A percentile compares a stretch with the other conserved stretches of the same genome.
Conservation (phyloP, 2,113 vertebrate species). For the Himantopus leucocephalus region DNA sequence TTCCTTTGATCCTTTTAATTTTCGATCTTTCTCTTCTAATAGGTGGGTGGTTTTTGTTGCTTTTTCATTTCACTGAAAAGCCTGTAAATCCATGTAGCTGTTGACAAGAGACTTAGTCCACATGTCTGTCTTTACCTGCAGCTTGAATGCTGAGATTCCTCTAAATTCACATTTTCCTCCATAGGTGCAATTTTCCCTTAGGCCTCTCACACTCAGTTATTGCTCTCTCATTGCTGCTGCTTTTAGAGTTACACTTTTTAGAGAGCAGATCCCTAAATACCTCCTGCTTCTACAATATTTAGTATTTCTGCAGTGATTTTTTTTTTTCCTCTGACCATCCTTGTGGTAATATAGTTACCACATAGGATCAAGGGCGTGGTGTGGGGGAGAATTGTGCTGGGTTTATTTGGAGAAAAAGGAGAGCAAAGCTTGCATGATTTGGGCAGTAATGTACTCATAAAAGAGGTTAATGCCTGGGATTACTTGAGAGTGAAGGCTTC, state of each 20-base stretch:
- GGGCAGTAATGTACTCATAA: not conserved
- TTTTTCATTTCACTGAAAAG: not conserved
- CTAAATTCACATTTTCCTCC: not conserved
- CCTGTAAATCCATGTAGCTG: not conserved
- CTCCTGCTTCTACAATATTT: not conserved
- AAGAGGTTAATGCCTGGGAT: not conserved
- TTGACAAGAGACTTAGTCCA: not conserved
- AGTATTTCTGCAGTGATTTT: not conserved
- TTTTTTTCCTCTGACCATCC: not conserved
- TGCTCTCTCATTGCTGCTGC: not conserved
- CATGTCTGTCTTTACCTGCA: not conserved
- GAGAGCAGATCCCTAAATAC: not conserved
- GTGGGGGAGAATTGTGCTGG: not conserved
- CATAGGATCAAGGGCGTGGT: not conserved
- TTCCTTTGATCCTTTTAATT: constrained; percentile 70
- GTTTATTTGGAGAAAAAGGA: not conserved
- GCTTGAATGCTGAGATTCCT: not conserved
- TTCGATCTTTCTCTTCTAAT: constrained; percentile 73
- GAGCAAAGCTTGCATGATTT: not conserved
- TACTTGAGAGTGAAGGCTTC: not conserved
- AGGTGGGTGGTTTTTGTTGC: constrained; percentile 69
- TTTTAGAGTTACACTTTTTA: not conserved
- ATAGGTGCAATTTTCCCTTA: not conserved
- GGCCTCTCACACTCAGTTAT: not conserved
- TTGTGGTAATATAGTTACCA: not conserved